A percentile compares a stretch with the other conserved stretches of the same genome.
phyloP scores from a whole-genome alignment of 2,888 invertebrate species.

The Brenthis hecate region DNA sequence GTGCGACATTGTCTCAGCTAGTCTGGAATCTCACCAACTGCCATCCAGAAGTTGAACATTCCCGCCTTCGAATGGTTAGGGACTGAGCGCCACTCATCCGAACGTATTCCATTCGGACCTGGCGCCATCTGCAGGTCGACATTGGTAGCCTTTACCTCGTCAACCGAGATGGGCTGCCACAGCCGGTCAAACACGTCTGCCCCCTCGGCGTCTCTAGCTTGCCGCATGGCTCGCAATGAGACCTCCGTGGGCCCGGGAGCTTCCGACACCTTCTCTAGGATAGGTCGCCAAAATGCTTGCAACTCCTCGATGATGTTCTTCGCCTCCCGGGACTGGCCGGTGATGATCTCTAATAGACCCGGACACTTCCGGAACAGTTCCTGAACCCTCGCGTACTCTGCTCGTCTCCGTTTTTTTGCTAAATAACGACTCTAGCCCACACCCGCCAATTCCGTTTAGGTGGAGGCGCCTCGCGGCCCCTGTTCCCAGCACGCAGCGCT shows the following conservation, averaged over 20 bases:
- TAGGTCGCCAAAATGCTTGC: slow-evolving; percentile 41
- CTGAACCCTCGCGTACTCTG: slow-evolving; percentile 40
- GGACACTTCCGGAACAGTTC: slow-evolving; percentile 35
- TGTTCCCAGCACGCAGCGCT: too few species aligned
- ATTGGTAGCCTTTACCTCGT: slow-evolving; percentile 35
- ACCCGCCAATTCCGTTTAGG: neutral
- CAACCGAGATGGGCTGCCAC: slow-evolving; percentile 35
- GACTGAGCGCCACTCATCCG: slow-evolving; percentile 37
- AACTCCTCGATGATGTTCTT: slow-evolving; percentile 33
- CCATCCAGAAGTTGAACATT: slow-evolving; percentile 37
- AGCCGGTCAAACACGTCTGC: slow-evolving; percentile 15
- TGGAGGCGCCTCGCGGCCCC: too few species aligned
- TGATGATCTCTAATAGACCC: slow-evolving; percentile 36
- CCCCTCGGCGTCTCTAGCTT: slow-evolving; percentile 1
- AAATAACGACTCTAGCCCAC: slow-evolving; percentile 11
- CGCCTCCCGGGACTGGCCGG: slow-evolving; percentile 30
- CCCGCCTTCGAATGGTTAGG: slow-evolving; percentile 29
- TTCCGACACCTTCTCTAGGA: slow-evolving; percentile 26
- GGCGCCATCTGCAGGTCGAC: slow-evolving; percentile 37
- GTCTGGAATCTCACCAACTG: slow-evolving; percentile 31
- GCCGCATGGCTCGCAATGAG: neutral
- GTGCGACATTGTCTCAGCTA: slow-evolving; percentile 39
- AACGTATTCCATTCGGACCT: slow-evolving; percentile 43
- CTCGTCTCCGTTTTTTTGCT: slow-evolving; percentile 25
- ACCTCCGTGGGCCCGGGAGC: slow-evolving; percentile 24